phyloP scores from a whole-genome alignment of 2,797 vertebrate species.

The Trichosurus vulpecula region DNA sequence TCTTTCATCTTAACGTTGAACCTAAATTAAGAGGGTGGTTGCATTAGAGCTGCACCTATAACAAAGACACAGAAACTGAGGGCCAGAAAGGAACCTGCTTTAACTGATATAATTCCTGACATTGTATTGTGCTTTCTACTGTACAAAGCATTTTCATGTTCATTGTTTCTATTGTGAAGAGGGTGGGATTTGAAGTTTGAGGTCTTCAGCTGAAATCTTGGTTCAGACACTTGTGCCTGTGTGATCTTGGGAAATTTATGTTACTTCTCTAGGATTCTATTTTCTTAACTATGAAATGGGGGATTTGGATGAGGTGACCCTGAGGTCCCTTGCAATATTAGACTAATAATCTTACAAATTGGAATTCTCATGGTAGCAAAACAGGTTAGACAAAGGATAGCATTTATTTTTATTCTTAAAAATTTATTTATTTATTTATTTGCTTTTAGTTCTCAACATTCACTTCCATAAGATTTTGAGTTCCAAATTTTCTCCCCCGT shows the following conservation, averaged over 20 bases:
- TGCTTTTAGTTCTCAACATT: too few relatives aligned
- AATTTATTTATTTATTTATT: too few relatives aligned
- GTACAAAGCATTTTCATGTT: not conserved
- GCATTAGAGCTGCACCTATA: not conserved
- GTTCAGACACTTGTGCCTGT: not conserved
- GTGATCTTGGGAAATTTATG: not conserved
- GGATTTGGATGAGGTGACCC: not conserved
- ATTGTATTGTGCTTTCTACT: not conserved
- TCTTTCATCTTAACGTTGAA: not conserved
- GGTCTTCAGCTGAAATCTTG: not conserved
- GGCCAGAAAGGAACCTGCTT: not conserved
- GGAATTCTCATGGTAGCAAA: not conserved
- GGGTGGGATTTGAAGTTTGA: not conserved
- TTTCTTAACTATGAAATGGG: not conserved
- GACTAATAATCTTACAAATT: not conserved
- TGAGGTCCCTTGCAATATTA: not conserved
- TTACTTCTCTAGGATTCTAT: not conserved
- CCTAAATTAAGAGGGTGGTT: not conserved
- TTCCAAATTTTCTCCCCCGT: too few relatives aligned
- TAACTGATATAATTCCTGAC: not conserved
- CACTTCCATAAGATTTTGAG: too few relatives aligned
- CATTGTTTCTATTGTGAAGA: not conserved
- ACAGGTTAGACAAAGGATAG: not conserved
- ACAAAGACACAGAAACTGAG: not conserved
- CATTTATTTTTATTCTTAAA: not conserved